Percentiles rank a stretch among this genome's conserved stretches.
phyloP scores from a whole-genome alignment of 2,113 vertebrate species.

The Malurus cyaneus region DNA sequence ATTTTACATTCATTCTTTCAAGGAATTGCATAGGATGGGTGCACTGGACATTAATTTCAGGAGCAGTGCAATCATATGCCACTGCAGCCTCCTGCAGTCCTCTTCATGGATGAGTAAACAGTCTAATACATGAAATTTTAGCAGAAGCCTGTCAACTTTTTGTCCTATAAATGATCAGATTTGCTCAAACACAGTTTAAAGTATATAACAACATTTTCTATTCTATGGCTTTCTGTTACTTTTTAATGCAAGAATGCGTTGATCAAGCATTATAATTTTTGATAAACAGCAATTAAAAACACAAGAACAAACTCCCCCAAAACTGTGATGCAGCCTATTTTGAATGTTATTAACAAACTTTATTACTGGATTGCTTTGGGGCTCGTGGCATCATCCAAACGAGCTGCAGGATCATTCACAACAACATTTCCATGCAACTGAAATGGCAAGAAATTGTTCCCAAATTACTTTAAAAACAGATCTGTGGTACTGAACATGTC shows the following conservation, averaged over 20 bases:
- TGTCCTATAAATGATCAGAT: neutral
- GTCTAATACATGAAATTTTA: constrained; percentile 42
- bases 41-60: constrained; percentile 77
- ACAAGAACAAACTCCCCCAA: neutral
- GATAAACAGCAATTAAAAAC: neutral
- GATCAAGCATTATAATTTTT: neutral
- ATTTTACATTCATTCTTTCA: constrained; percentile 80
- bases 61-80: constrained; percentile 73
- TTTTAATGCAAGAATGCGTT: neutral
- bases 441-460: neutral
- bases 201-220: neutral
- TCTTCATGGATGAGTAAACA: constrained; percentile 41
- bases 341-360: neutral
- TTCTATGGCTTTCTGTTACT: neutral
- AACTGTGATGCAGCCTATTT: neutral
- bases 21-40: constrained; percentile 38
- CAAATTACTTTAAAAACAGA: neutral
- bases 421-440: neutral
- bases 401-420: neutral
- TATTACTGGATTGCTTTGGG: neutral
- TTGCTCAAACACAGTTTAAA: neutral
- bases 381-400: accelerated
- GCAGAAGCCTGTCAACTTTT: constrained; percentile 24
- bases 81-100: constrained; percentile 50
- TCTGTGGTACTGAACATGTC: neutral